Percentiles rank a stretch among this genome's conserved stretches.
phyloP scores from a whole-genome alignment of 2,797 vertebrate genomes.

The Fundulus diaphanus region DNA sequence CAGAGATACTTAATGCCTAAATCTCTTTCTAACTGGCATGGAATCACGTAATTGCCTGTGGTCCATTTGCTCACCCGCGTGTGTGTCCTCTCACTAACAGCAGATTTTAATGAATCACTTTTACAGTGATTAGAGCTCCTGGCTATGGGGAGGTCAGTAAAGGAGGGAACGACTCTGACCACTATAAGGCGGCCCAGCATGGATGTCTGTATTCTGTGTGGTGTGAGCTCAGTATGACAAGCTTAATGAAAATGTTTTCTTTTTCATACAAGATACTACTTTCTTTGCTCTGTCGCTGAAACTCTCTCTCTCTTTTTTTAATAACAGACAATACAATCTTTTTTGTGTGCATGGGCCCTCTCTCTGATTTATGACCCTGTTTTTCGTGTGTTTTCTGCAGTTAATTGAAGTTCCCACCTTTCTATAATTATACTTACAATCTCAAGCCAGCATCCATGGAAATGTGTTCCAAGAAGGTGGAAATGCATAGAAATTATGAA shows the following conservation, averaged over 20 bases:
- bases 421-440: slow-evolving; percentile 47
- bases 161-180: slow-evolving; percentile 60
- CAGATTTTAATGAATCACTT: slow-evolving; percentile 81
- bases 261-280: slow-evolving; percentile 47
- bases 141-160: slow-evolving; percentile 69
- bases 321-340: slow-evolving; percentile 41
- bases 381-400: slow-evolving; percentile 6
- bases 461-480: slow-evolving; percentile 34
- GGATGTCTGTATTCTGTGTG: slow-evolving; percentile 37
- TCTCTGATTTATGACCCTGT: slow-evolving; percentile 9
- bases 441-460: slow-evolving; percentile 42
- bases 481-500: slow-evolving; percentile 54
- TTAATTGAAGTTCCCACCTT: slow-evolving; percentile 40
- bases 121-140: slow-evolving; percentile 78
- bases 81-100: slow-evolving; percentile 79
- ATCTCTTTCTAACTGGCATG: slow-evolving; percentile 80
- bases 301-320: slow-evolving; percentile 49
- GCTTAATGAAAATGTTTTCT: slow-evolving; percentile 61
- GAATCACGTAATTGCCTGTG: slow-evolving; percentile 80
- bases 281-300: slow-evolving; percentile 47
- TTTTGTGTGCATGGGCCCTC: slow-evolving; percentile 16
- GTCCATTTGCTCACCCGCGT: slow-evolving; percentile 75
- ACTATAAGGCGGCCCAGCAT: slow-evolving; percentile 42
- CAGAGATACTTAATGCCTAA: slow-evolving; percentile 75
- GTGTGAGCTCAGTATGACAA: slow-evolving; percentile 35